Evolutionary conservation across 23 tunicate genomes (phyloP).

Genomic region (Halocynthia roretzi): DNA sequence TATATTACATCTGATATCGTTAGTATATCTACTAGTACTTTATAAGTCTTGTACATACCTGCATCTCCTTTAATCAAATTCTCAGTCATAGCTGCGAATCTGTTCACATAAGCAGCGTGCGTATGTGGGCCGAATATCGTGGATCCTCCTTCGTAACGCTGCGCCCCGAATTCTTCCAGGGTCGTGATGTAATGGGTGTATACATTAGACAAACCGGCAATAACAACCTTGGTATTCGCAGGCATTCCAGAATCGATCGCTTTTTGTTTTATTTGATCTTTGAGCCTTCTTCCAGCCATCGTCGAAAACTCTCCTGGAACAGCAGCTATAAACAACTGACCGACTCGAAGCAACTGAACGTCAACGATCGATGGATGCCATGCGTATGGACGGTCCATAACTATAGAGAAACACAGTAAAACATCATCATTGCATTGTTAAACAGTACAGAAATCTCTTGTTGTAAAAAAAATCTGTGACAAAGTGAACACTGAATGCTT

Average conservation of each 20-base stretch:
- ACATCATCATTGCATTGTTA: no score
- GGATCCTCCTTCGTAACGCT: constrained; percentile 92
- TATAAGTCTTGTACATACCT: background rate
- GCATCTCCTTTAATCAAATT: constrained; percentile 15
- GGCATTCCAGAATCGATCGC: constrained; percentile 48
- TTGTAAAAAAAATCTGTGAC: no score
- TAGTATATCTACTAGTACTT: no score
- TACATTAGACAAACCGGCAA: constrained; percentile 87
- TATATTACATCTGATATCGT: no score
- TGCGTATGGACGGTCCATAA: constrained; percentile 91
- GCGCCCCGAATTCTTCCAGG: constrained; percentile 87
- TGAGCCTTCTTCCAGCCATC: constrained; percentile 93
- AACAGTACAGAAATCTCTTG: no score
- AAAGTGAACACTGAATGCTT: no score
- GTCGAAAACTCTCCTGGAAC: constrained; percentile 98
- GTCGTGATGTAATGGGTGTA: constrained; percentile 98
- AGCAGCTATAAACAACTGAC: constrained; percentile 80
- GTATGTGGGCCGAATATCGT: constrained; percentile 94
- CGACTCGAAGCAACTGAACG: constrained; percentile 73
- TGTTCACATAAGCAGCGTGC: constrained; percentile 56
- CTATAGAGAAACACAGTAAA: constrained; percentile 17
- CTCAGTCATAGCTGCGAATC: constrained; percentile 7
- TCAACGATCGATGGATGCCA: constrained; percentile 95
- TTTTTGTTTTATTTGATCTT: constrained; percentile 46
- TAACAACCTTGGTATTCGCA: constrained; percentile 67